Base-by-base conservation (phyloP, 2,888 invertebrate genomes). In the Xestia rhomboidea region DNA sequence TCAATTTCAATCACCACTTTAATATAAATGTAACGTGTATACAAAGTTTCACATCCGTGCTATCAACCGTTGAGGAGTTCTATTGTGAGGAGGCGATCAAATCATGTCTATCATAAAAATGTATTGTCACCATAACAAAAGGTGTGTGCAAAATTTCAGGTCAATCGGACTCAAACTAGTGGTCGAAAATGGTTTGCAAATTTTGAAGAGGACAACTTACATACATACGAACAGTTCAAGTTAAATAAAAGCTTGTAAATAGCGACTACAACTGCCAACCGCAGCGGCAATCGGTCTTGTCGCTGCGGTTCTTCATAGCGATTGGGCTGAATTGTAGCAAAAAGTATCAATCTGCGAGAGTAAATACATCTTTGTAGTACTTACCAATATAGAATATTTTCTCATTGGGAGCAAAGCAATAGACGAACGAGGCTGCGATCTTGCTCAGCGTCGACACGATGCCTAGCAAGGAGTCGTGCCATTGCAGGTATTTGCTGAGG, bases 371-470 rank as follows among this genome's bases (percentile, higher is more conserved):
- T 38, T 38, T 64, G 63, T 63, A 13, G 3, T n/a, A 67, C 68
- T 76, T 77, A 88, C 98, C 98, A 81, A 98, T 94, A 92, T 98
- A 98, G 93, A 98, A 98, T 91, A 98, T 97, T 94, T 97, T 97
- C 38, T 97, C 97, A 46, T 97, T 97, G 5, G 97, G 97, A 8
- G 98, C 98, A 90, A 98, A 98, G 64, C 98, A 98, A 90, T 98
- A 98, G 0, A 98, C 97, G 87, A 98, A 98, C 62, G 98, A 98
- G 0, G 98, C 98, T 0, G 98, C 95, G 38, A 98, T 98, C 95
- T 98, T 98, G 89, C 98, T 98, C 90, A 98, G 96, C 71, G 98
- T 98, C 0, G 98, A 98, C 89, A 98, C 97, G 5, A 98, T 98
- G 24, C 98, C 98, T 69, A 98, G 97, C 27, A 98, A 93, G 0